phyloP scores from a whole-genome alignment of 2,113 vertebrate species.

The Paedocypris sp. region DNA sequence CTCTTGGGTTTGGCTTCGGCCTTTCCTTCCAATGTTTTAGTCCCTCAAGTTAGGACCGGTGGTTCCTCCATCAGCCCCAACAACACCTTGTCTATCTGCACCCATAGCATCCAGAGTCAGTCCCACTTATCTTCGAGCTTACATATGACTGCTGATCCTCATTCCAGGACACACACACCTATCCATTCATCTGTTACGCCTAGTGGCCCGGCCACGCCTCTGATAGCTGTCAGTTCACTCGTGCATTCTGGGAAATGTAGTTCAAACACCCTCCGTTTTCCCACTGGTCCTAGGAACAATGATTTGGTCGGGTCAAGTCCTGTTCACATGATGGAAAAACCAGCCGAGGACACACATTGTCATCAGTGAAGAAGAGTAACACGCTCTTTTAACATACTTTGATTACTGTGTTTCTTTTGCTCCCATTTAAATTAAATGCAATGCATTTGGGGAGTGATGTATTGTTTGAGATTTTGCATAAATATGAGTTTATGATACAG shows the following conservation, averaged over 20 bases:
- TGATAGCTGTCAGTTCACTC: conserved; percentile 46
- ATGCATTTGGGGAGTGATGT: background rate
- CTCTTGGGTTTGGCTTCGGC: conserved; percentile 37
- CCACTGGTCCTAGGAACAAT: conserved; percentile 41
- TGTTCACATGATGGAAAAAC: conserved; percentile 33
- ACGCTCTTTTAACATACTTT: background rate
- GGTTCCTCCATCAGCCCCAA: conserved; percentile 24
- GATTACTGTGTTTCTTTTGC: background rate
- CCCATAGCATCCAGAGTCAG: conserved; percentile 41
- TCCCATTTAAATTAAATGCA: background rate
- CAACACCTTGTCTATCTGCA: conserved; percentile 35
- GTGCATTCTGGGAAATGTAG: conserved; percentile 28
- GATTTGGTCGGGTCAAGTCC: conserved; percentile 45
- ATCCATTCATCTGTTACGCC: conserved; percentile 45
- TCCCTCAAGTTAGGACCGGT: conserved; percentile 32
- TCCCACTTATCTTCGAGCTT: conserved; percentile 37
- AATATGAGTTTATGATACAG: no score
- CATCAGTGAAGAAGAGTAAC: background rate
- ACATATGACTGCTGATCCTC: conserved; percentile 41
- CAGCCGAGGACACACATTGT: background rate
- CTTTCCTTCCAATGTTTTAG: conserved; percentile 34
- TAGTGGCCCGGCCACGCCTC: conserved; percentile 42
- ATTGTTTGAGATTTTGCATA: background rate
- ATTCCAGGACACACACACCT: conserved; percentile 37
- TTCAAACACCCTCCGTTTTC: conserved; percentile 17